Base-by-base conservation (phyloP, 2,797 vertebrate genomes). In the Muscicapa comitata region DNA sequence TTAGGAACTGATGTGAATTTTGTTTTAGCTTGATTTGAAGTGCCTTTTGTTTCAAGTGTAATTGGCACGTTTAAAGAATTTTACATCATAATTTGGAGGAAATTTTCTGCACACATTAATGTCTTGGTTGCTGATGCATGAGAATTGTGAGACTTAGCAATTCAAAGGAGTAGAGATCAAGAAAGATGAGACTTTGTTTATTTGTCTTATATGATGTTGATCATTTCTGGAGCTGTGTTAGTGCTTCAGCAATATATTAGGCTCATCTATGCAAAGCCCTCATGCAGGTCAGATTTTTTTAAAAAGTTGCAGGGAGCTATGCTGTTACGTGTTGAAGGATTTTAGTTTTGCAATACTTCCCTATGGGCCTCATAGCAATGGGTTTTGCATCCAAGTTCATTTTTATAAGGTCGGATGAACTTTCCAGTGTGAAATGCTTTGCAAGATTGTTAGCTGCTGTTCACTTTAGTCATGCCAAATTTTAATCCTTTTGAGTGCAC, bases 401-500 rank as follows among this genome's bases (percentile, higher is more conserved):
- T 86, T 88, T 94, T 85, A 10, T 76, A 25, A 70, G 70, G 79
- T 88, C 77, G 65, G 43, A 63, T 88, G 48, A 67, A 65, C 75
- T 82, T 74, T 74, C 63, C 63, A 19, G 31, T 65, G 28, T 83
- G 88, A 92, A 86, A 62, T 68, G 40, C 57, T 80, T 94, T 71
- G 67, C 84, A 57, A 88, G 48, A 53, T 86, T 81, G 38, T 71
- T 91, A 95, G 84, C 81, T 89, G 75, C 78, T 88, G 68, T 89
- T 95, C 67, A 37, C 72, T 95, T 89, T 20, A 91, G 68, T 77
- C 61, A 26, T 85, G 89, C 83, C 40, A 70, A 80, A 58, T 74
- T 92, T 91, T 95, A 96, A 94, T 96, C 94, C 89, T 91, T 95
- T 65, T 83, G 67, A 82, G 62, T 68, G 42, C 85, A 71, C 40